Percentiles rank a stretch among this genome's conserved stretches.
Evolutionary conservation across 2,797 vertebrate genomes (phyloP).

Genomic region (Coluber constrictor): DNA sequence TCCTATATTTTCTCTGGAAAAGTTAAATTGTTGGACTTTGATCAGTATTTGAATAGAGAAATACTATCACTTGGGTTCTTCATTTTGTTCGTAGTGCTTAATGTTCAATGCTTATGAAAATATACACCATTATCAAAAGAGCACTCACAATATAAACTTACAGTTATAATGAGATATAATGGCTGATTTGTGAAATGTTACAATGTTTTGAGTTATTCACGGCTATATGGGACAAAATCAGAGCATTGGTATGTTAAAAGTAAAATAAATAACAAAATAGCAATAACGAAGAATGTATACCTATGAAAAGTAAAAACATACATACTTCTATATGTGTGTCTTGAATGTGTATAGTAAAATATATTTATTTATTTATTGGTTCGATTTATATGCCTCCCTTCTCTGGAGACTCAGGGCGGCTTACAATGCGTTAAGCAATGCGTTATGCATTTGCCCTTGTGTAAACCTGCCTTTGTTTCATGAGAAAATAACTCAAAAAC

Average conservation of each 20-base stretch:
- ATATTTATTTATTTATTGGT: not conserved
- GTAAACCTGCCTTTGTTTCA: not conserved
- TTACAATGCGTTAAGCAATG: no score
- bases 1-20: not conserved
- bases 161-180: not conserved
- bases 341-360: not conserved
- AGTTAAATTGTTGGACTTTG: not conserved
- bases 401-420: no score
- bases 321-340: not conserved
- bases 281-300: not conserved
- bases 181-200: not conserved
- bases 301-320: not conserved
- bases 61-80: not conserved
- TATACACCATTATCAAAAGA: not conserved
- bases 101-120: not conserved
- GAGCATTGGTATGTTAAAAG: not conserved
- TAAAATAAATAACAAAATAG: not conserved
- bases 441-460: not conserved
- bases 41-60: not conserved
- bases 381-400: no score
- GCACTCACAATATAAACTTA: not conserved
- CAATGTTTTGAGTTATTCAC: not conserved
- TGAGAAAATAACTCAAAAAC: not conserved
- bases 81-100: not conserved
- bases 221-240: not conserved